These are phyloP conservation scores for Cirrhinus molitorella DNA, from an alignment of 2,797 vertebrate species.

Conservation along the genomic window DNA sequence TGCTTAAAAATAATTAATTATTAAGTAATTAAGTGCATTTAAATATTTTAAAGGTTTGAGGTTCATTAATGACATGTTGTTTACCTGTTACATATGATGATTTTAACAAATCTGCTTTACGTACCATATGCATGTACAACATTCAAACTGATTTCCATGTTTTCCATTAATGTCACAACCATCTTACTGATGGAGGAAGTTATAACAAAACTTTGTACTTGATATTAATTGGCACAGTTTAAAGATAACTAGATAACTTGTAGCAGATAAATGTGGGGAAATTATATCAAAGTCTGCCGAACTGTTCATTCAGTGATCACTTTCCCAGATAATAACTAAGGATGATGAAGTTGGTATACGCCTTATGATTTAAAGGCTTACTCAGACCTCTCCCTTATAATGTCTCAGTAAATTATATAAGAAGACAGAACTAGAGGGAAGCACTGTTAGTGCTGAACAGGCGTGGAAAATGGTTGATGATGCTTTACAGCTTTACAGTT, in stretches of 20 bases:
- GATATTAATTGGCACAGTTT: background rate
- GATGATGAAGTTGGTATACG: too few species aligned
- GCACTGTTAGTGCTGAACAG: background rate
- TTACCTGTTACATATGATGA: background rate
- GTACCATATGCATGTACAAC: background rate
- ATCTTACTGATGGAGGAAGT: background rate
- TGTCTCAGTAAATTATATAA: background rate
- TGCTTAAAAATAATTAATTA: too few species aligned
- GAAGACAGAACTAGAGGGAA: background rate
- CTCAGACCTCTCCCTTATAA: background rate
- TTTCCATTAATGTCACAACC: background rate
- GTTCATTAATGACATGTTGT: too few species aligned
- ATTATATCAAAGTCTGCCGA: background rate
- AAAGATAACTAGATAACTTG: background rate
- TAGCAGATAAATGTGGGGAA: background rate
- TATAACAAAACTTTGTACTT: background rate
- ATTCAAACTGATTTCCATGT: background rate
- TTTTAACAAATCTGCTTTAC: background rate
- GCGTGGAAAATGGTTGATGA: background rate
- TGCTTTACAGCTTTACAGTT: background rate
- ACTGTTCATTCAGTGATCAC: background rate
- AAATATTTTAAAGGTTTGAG: too few species aligned
- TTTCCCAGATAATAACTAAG: too few species aligned
- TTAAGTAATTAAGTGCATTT: too few species aligned
- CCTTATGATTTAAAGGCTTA: background rate